A percentile compares a stretch with the other conserved stretches of the same genome.
Conservation (phyloP, 35 echinoderm and acorn worm species). For the Heliocidaris erythrogramma region DNA sequence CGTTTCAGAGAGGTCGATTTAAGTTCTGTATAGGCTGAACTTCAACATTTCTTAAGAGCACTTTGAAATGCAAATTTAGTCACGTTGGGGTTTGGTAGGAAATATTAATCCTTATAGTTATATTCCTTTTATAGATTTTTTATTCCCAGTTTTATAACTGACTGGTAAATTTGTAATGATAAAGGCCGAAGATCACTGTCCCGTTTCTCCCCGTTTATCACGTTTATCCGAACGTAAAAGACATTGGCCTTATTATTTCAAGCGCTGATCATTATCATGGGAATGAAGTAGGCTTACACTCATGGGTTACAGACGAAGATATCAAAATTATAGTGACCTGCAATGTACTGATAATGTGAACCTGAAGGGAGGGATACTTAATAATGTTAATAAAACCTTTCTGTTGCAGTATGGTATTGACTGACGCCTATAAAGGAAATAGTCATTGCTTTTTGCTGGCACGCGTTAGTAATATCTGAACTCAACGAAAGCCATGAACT, state of each 20-base stretch:
- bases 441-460: background rate
- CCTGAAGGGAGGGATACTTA: background rate
- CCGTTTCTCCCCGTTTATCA: background rate
- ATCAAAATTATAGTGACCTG: background rate
- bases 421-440: background rate
- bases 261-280: background rate
- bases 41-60: too few species aligned
- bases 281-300: background rate
- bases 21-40: too few species aligned
- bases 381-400: background rate
- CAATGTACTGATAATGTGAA: background rate
- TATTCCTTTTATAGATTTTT: too few species aligned
- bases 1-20: too few species aligned
- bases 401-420: background rate
- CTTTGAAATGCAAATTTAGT: too few species aligned
- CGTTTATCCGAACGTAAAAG: background rate
- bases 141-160: too few species aligned
- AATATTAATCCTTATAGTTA: too few species aligned
- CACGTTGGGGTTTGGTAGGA: too few species aligned
- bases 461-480: background rate
- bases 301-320: background rate
- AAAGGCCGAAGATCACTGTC: background rate
- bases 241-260: too few species aligned
- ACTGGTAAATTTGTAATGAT: background rate
- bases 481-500: background rate